Conservation (phyloP, 2,888 invertebrate species). For the Onthophagus sagittarius region DNA sequence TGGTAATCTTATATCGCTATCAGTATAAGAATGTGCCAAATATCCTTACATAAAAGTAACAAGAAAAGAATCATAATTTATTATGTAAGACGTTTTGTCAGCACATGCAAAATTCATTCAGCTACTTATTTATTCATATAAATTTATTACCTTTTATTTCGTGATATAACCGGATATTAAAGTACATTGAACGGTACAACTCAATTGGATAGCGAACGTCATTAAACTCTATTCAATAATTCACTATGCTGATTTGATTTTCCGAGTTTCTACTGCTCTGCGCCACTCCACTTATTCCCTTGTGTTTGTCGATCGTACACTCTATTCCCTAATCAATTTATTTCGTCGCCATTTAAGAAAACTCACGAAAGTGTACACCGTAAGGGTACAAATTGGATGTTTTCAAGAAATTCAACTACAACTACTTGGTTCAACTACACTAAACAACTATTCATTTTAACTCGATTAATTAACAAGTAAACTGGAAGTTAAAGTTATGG, state of each 20-base stretch:
- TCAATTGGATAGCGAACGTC: not conserved
- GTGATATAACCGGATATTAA: not conserved
- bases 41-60: not conserved
- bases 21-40: slow-evolving; percentile 7
- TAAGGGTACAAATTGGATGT: not conserved
- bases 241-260: not conserved
- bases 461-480: too few species aligned
- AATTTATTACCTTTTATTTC: not conserved
- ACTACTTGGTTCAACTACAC: not conserved
- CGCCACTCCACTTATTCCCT: not conserved
- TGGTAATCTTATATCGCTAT: slow-evolving; percentile 19
- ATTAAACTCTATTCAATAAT: not conserved
- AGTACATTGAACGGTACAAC: not conserved
- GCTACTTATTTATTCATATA: too few species aligned
- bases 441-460: too few species aligned
- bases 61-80: not conserved
- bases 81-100: too few species aligned
- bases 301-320: not conserved
- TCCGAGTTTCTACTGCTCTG: not conserved
- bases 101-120: too few species aligned
- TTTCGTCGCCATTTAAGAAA: not conserved
- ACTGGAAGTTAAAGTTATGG: too few species aligned
- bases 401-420: not conserved
- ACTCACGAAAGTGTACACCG: not conserved
- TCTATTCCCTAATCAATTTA: not conserved